Evolutionary conservation across 2,113 vertebrate species (phyloP).

Genomic region (Phalacrocorax carbo): DNA sequence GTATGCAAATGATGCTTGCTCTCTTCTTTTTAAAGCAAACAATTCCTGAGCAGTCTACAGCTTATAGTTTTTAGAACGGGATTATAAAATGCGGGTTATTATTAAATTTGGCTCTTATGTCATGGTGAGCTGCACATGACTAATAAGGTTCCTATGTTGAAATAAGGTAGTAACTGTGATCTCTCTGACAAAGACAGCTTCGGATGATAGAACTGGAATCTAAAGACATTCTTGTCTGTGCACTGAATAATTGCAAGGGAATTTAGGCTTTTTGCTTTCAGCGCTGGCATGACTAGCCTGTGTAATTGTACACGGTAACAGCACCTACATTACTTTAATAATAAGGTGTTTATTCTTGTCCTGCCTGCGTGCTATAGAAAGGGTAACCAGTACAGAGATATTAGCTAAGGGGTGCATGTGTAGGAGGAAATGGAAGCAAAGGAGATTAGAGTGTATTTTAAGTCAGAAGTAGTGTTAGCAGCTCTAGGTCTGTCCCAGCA

Average conservation of each 20-base stretch:
- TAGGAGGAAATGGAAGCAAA: background rate
- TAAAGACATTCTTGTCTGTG: background rate
- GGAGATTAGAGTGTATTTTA: background rate
- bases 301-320: background rate
- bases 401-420: too few species aligned
- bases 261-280: background rate
- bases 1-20: background rate
- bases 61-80: background rate
- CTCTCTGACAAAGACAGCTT: background rate
- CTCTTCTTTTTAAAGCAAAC: background rate
- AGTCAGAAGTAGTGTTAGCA: background rate
- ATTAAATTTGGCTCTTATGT: background rate
- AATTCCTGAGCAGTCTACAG: background rate
- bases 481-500: background rate
- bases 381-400: background rate
- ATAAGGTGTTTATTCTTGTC: background rate
- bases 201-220: background rate
- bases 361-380: background rate
- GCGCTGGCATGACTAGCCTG: background rate
- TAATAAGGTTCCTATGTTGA: background rate
- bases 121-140: background rate
- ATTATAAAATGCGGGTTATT: background rate
- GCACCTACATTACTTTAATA: background rate
- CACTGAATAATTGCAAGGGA: background rate
- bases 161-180: background rate